Base-by-base conservation (phyloP, 2,113 vertebrate species). In the Synodontis membranacea region DNA sequence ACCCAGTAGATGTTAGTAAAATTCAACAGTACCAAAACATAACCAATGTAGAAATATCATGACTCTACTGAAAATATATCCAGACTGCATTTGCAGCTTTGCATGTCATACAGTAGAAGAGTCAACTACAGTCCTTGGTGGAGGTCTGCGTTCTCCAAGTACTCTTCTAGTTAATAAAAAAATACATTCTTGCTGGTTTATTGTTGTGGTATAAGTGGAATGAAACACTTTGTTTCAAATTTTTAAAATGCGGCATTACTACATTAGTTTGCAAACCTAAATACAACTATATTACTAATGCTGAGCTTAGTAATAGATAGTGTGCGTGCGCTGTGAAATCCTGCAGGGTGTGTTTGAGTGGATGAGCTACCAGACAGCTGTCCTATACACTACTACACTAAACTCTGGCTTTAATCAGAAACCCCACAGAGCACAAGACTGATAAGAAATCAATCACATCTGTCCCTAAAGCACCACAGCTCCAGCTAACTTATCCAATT, bases 381-480 rank as follows among this genome's bases (percentile, higher is more conserved):
- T 84, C 54, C 39, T 31, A 25, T 34, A 76, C 10, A 17, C n/a
- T 48, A 39, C 72, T 58, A 62, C 54, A 19, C 56, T 64, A 42
- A 86, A 39, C 75, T 79, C 44, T 64, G 12, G 46, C 60, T 86
- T 68, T 39, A 80, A 50, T 68, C 76, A 48, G 46, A 76, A 85
- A 76, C 37, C 84, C 75, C 34, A 68, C n/a, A 78, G 23, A 66
- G 75, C 34, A 64, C 0, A 8, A 34, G 23, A 80, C 50, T 62
- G 72, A 79, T 79, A 76, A 86, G 75, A 54, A 64, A 86, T 86
- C 84, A 52, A 80, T 80, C 31, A 80, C 8, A 34, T 80, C 60
- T 14, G 34, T 31, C 46, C 74, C 60, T 64, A 17, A 28, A 85
- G 74, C 44, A n/a, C 46, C 42, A 17, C 44, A 50, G 19, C 75